phyloP scores from a whole-genome alignment of 2,797 vertebrate species.

The Propithecus deckenii region DNA sequence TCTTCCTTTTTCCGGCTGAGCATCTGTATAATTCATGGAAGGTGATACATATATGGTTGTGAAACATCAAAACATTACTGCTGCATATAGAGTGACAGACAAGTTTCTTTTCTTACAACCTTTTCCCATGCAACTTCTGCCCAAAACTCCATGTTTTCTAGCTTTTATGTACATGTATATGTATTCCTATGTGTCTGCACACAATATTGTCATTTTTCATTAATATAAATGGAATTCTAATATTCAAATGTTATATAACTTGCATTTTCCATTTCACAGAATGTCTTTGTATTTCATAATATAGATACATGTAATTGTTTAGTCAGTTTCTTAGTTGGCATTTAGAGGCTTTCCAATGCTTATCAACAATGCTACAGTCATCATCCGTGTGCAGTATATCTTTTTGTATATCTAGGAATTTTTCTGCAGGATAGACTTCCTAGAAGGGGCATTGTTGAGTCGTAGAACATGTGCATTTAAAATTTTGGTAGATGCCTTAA shows the following conservation, averaged over 20 bases:
- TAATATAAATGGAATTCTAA: background rate
- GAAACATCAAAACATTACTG: background rate
- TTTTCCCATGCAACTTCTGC: background rate
- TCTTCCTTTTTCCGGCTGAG: background rate
- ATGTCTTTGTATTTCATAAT: background rate
- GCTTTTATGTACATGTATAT: background rate
- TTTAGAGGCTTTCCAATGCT: background rate
- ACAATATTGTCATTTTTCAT: background rate
- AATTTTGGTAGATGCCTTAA: background rate
- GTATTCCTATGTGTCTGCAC: background rate
- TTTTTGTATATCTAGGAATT: background rate
- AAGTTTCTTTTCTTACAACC: background rate
- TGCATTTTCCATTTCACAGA: background rate
- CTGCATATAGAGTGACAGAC: background rate
- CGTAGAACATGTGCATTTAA: background rate
- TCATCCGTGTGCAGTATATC: fast-evolving
- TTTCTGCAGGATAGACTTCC: background rate
- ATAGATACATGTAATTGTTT: background rate
- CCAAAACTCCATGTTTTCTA: background rate
- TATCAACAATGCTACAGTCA: background rate
- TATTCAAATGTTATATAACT: background rate
- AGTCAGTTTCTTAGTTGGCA: background rate
- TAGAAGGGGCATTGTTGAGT: background rate
- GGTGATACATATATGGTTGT: background rate
- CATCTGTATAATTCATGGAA: background rate